Conservation (phyloP, 2,888 invertebrate genomes). For the Caenorhabditis plicata region DNA sequence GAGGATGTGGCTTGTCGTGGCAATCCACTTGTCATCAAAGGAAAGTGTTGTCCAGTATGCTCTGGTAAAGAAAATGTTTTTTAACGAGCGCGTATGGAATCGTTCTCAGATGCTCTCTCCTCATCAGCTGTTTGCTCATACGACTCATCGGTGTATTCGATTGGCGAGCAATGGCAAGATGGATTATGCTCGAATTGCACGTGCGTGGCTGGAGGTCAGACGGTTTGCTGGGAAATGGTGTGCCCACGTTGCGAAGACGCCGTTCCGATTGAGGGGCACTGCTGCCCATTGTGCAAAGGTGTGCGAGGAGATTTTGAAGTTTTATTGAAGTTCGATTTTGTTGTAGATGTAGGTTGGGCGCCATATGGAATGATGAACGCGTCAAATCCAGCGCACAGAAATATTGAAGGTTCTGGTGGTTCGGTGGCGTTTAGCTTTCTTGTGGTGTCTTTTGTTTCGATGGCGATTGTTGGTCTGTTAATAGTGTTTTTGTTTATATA, state of each 20-base stretch:
- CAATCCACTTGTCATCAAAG: constrained; percentile 67
- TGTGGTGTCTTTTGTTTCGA: constrained; percentile 19
- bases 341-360: constrained; percentile 34
- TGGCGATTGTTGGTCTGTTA: constrained; percentile 34
- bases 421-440: constrained; percentile 13
- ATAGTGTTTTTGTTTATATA: constrained; percentile 47
- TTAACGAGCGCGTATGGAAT: too few species aligned
- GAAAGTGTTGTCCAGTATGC: constrained; percentile 70
- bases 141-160: constrained; percentile 47
- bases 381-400: constrained; percentile 1
- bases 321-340: background rate
- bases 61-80: too few species aligned
- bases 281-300: constrained; percentile 70
- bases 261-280: constrained; percentile 69
- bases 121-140: constrained; percentile 54
- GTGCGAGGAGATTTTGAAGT: background rate
- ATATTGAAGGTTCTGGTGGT: background rate
- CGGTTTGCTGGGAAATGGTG: constrained; percentile 56
- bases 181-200: constrained; percentile 53
- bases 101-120: constrained; percentile 41
- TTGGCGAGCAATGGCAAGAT: constrained; percentile 57
- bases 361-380: constrained; percentile 30
- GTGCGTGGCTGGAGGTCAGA: constrained; percentile 53
- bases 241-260: constrained; percentile 54
- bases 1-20: constrained; percentile 43